These are phyloP conservation scores for Mormyrus iriodes DNA, from an alignment of 2,113 vertebrate species.

Conservation along the genomic window DNA sequence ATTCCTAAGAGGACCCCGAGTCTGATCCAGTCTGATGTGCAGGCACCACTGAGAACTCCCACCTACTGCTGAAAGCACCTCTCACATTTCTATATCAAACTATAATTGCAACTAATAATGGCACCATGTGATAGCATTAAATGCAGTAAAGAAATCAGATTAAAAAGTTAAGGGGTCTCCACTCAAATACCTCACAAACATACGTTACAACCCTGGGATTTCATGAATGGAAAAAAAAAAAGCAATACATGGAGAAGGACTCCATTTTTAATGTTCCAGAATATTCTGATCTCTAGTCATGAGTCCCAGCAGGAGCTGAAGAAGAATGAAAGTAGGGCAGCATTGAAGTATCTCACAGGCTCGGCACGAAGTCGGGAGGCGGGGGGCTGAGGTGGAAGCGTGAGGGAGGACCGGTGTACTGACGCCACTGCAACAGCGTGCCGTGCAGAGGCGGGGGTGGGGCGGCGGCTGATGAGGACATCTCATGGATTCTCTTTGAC, in stretches of 20 bases:
- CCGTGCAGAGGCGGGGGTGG: neutral
- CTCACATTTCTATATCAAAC: neutral
- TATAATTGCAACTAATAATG: neutral
- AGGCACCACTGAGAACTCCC: neutral
- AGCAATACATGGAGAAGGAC: too few species aligned
- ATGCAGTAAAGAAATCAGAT: neutral
- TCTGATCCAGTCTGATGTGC: neutral
- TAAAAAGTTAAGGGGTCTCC: neutral
- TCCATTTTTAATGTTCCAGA: neutral
- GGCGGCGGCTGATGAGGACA: neutral
- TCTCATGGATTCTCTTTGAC: constrained; percentile 23
- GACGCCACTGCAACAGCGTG: neutral
- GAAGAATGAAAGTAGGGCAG: neutral
- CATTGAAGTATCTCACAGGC: neutral
- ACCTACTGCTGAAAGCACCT: neutral
- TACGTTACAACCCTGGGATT: neutral
- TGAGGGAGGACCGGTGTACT: neutral
- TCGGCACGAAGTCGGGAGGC: neutral
- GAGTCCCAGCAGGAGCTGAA: constrained; percentile 8
- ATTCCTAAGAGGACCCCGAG: neutral
- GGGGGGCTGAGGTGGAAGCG: neutral
- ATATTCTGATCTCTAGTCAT: constrained; percentile 5
- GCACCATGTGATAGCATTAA: neutral
- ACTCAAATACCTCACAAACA: neutral
- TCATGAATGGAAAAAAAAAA: neutral